Percentiles rank a stretch among this genome's conserved stretches.
These are phyloP conservation scores for Seriola dumerili DNA, from an alignment of 2,113 vertebrate genomes.

Conservation along the genomic window DNA sequence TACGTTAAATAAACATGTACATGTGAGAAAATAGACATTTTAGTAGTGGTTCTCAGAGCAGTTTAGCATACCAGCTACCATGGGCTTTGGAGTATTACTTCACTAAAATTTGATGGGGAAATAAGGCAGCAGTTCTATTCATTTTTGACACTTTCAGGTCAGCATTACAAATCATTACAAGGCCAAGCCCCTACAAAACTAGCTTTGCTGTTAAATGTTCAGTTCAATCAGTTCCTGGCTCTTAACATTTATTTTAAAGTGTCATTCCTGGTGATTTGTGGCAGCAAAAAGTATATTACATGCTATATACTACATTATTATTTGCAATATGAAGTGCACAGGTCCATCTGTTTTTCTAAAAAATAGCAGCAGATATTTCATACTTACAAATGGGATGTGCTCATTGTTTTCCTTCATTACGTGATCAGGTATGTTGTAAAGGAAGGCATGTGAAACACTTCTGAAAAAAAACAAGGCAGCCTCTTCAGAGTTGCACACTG, in stretches of 20 bases:
- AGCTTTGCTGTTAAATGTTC: background rate
- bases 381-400: no score
- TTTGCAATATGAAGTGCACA: background rate
- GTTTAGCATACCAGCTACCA: background rate
- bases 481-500: conserved; percentile 14
- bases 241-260: background rate
- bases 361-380: no score
- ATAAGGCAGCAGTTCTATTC: background rate
- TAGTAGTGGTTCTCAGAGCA: background rate
- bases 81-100: background rate
- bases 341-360: no score
- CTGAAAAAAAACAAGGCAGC: background rate
- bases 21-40: no score
- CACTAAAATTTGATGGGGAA: background rate
- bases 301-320: background rate
- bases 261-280: background rate
- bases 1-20: background rate
- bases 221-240: background rate
- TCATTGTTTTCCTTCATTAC: no score
- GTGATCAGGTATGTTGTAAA: no score
- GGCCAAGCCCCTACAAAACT: background rate
- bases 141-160: background rate
- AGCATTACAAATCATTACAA: background rate
- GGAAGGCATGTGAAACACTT: no score
- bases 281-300: background rate